phyloP scores from a whole-genome alignment of 1,140 invertebrate genomes.

The Bombus haemorrhoidalis region DNA sequence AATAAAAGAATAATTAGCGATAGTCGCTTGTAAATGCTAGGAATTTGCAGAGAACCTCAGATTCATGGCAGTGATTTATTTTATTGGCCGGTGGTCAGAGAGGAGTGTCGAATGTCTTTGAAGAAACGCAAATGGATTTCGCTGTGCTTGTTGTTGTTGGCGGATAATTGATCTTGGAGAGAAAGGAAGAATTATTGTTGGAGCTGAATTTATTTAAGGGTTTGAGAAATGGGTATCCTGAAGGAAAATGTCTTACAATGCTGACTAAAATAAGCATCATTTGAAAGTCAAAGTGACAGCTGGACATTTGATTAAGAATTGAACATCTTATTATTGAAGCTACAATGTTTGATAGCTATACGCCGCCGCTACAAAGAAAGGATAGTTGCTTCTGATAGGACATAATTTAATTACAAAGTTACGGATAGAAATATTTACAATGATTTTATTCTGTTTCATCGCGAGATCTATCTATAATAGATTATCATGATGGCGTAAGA shows the following conservation, averaged over 20 bases:
- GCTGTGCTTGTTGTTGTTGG: not conserved
- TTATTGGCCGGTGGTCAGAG: not conserved
- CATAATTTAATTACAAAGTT: too few species aligned
- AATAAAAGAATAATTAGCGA: slow-evolving; percentile 15
- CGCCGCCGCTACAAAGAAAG: not conserved
- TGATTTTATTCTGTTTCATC: too few species aligned
- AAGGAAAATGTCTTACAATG: not conserved
- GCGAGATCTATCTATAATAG: too few species aligned
- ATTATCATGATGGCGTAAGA: too few species aligned
- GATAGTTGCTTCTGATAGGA: too few species aligned
- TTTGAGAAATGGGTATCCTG: not conserved
- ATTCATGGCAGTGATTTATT: slow-evolving; percentile 12
- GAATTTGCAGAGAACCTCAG: slow-evolving; percentile 10
- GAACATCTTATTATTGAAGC: not conserved
- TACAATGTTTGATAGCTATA: not conserved
- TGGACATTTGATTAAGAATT: not conserved
- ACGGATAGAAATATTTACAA: too few species aligned
- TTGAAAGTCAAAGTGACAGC: not conserved
- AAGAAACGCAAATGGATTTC: not conserved
- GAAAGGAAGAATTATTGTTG: not conserved
- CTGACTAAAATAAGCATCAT: not conserved
- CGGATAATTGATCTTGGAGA: not conserved
- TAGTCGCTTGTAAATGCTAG: not conserved
- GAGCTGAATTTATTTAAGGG: not conserved
- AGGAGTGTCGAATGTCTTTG: not conserved